phyloP scores from a whole-genome alignment of 2,113 vertebrate species.

The Bagarius yarrelli region DNA sequence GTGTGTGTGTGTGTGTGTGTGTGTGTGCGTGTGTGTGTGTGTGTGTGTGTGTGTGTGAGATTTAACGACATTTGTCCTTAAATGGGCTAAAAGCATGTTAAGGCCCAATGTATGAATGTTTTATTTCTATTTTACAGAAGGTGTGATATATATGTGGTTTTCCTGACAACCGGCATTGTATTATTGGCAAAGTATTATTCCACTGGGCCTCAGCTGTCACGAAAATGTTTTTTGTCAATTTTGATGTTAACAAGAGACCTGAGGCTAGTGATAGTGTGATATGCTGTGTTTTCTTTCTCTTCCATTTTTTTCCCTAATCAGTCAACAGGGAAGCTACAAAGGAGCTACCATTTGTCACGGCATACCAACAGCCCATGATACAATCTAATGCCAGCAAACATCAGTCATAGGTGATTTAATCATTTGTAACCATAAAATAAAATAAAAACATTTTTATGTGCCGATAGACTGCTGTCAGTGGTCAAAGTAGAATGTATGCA shows the following conservation, averaged over 20 bases:
- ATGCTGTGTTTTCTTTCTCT: not conserved
- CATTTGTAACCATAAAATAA: not conserved
- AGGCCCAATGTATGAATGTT: not conserved
- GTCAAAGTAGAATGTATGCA: not conserved
- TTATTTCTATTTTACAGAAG: not conserved
- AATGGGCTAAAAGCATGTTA: not conserved
- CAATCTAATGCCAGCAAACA: not conserved
- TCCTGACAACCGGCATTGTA: not conserved
- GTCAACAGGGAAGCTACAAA: not conserved
- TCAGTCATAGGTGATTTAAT: not conserved
- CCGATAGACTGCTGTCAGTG: not conserved
- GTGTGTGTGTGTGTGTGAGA: not conserved
- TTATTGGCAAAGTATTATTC: too few species aligned
- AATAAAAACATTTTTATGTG: too few species aligned
- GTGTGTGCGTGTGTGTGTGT: not conserved
- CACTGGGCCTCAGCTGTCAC: not conserved
- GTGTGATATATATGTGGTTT: not conserved
- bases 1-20: not conserved
- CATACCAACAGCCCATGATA: not conserved
- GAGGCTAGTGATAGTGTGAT: not conserved
- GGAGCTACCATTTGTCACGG: not conserved
- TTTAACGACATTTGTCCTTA: not conserved
- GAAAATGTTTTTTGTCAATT: not conserved
- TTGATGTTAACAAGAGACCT: not conserved
- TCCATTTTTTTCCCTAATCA: not conserved